Evolutionary conservation across 2,113 vertebrate species (phyloP).

Genomic region (Lepus europaeus): DNA sequence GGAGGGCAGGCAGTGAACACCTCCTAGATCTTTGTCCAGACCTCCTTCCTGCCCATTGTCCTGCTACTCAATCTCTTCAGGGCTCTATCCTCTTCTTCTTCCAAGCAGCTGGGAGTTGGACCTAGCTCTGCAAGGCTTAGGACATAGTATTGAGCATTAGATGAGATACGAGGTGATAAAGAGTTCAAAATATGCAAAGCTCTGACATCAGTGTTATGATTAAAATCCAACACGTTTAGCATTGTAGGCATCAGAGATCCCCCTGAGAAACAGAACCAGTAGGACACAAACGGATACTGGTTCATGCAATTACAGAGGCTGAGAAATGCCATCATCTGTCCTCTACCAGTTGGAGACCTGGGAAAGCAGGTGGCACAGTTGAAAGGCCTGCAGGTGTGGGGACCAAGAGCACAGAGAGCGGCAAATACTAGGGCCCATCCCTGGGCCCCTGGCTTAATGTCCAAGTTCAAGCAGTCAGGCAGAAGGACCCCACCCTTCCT

Average conservation of each 20-base stretch:
- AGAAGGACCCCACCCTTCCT: not conserved
- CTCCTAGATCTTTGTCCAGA: not conserved
- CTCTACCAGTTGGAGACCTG: not conserved
- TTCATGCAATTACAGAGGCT: not conserved
- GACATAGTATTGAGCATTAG: not conserved
- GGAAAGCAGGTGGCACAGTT: rapidly evolving
- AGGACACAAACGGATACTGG: not conserved
- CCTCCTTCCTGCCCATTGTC: rapidly evolving
- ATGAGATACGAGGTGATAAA: not conserved
- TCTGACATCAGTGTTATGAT: not conserved
- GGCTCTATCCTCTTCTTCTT: not conserved
- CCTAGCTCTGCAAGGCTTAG: not conserved
- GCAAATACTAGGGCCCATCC: no score
- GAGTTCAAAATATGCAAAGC: not conserved
- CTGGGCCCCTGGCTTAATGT: no score
- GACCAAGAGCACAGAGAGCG: no score
- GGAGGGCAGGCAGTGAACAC: rapidly evolving
- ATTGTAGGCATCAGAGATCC: not conserved
- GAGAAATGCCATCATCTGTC: no score
- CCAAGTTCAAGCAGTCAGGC: not conserved
- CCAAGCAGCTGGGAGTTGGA: not conserved
- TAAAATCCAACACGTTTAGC: not conserved
- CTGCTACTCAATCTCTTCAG: not conserved
- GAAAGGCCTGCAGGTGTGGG: not conserved
- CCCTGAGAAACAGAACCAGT: not conserved